phyloP scores from a whole-genome alignment of 2,888 invertebrate species.

The Nipponacmea schrenckii region DNA sequence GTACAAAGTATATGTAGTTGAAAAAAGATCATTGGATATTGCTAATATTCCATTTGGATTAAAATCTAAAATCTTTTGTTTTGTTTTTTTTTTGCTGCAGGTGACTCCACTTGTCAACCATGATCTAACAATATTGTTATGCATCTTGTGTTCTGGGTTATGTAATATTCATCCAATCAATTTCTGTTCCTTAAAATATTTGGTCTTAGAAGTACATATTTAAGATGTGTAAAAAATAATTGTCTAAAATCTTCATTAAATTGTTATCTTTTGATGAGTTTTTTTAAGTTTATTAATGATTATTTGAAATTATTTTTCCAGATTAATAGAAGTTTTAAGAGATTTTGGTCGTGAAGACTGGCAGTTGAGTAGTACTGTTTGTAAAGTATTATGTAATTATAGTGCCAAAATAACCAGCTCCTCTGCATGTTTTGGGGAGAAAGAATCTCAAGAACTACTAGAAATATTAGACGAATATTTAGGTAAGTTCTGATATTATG shows the following conservation, averaged over 20 bases:
- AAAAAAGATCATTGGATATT: background rate
- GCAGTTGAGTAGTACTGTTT: constrained; percentile 78
- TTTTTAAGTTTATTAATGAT: too few species aligned
- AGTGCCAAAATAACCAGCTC: constrained; percentile 67
- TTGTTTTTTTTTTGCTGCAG: background rate
- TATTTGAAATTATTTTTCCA: constrained; percentile 40
- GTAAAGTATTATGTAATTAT: constrained; percentile 81
- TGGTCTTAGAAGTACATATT: too few species aligned
- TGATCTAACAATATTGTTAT: background rate
- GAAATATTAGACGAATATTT: constrained; percentile 58
- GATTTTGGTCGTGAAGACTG: constrained; percentile 76
- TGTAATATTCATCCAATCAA: background rate
- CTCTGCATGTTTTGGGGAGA: constrained; percentile 60
- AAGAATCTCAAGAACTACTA: constrained; percentile 57
- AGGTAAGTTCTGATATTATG: constrained; percentile 37
- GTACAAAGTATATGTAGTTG: constrained; percentile 8
- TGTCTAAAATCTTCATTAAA: too few species aligned
- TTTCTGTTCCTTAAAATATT: too few species aligned
- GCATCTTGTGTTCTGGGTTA: background rate
- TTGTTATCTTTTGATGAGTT: too few species aligned
- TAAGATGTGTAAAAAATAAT: too few species aligned
- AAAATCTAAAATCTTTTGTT: background rate
- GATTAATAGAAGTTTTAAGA: constrained; percentile 72
- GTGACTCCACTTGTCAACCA: background rate
- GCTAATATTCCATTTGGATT: background rate